These are phyloP conservation scores for Sebastes steindachneri DNA, from an alignment of 2,797 vertebrate species.

Conservation along the genomic window DNA sequence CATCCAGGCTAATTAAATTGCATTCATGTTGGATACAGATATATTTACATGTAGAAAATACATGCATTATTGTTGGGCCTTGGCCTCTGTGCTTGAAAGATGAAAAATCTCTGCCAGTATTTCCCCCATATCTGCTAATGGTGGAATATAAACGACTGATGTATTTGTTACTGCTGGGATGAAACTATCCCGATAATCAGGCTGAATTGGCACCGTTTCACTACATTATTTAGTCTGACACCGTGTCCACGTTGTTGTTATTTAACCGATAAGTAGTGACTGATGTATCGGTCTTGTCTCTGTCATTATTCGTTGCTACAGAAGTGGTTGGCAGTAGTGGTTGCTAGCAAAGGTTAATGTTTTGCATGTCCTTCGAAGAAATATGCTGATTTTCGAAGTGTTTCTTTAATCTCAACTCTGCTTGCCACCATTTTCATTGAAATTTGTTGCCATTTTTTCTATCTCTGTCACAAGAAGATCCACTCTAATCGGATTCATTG, in stretches of 20 bases:
- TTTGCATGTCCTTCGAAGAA: neutral
- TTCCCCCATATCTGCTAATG: neutral
- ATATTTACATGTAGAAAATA: neutral
- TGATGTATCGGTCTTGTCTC: neutral
- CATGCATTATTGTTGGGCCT: neutral
- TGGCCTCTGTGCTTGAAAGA: neutral
- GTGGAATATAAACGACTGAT: neutral
- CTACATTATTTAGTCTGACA: neutral
- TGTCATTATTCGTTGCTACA: neutral
- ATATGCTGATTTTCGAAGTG: neutral
- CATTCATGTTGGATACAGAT: slow-evolving; percentile 25
- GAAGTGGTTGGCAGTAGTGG: neutral
- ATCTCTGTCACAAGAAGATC: neutral
- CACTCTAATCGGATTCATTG: neutral
- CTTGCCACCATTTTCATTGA: neutral
- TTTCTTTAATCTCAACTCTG: too few species aligned
- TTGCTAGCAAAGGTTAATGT: neutral
- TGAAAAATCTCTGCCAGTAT: neutral
- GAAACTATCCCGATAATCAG: neutral
- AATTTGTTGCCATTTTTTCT: neutral
- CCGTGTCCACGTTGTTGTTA: neutral
- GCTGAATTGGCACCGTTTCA: neutral
- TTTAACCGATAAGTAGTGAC: neutral
- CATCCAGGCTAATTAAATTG: slow-evolving; percentile 49
- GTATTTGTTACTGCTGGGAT: neutral